Percentiles rank a stretch among this genome's conserved stretches.
Evolutionary conservation across 2,797 vertebrate species (phyloP).

Genomic region (Urosaurus nigricauda): DNA sequence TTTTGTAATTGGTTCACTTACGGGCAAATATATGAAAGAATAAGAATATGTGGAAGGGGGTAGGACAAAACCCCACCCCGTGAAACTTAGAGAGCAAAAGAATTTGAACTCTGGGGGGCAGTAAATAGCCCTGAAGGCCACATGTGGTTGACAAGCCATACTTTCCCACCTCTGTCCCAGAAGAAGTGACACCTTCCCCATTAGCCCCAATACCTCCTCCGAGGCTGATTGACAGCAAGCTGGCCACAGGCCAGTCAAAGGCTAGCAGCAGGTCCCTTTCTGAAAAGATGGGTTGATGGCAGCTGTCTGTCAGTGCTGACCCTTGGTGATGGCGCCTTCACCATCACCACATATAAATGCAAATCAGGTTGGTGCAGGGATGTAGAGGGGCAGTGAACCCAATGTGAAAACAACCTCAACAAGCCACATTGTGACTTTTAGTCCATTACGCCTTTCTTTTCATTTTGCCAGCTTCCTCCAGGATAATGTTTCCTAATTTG

Average conservation of each 20-base stretch:
- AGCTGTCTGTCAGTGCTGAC: neutral
- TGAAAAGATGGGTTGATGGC: neutral
- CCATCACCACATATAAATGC: neutral
- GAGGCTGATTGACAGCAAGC: neutral
- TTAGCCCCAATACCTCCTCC: neutral
- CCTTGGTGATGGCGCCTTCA: no score
- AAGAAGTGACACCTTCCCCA: neutral
- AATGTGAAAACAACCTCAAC: neutral
- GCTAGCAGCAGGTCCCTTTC: neutral
- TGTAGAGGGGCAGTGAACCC: no score
- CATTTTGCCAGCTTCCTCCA: neutral
- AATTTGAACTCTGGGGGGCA: no score
- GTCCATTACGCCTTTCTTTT: neutral
- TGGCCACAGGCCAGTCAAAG: neutral
- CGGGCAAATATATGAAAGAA: no score
- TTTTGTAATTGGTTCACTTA: no score
- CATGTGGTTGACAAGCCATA: no score
- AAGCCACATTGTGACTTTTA: neutral
- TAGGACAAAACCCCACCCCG: no score
- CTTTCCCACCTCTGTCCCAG: neutral
- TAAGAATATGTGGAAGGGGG: no score
- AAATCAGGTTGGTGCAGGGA: neutral
- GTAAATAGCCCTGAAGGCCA: no score
- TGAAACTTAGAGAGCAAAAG: no score
- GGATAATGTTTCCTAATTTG: neutral